Base-by-base conservation (phyloP, 64 coral and sea anemone genomes). In the Porites australiensis region DNA sequence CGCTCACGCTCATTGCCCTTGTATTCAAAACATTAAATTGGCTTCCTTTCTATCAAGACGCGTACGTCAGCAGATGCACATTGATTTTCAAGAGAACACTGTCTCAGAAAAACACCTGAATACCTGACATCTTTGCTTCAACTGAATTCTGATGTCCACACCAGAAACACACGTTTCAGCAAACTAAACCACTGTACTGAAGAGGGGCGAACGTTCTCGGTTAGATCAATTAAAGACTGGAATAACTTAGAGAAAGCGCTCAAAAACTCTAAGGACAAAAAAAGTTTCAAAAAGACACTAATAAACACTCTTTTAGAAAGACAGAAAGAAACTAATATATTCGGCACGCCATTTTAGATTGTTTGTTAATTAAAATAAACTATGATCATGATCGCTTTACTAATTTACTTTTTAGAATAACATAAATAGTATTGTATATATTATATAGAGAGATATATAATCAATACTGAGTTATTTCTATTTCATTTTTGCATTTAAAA, bases 181-280 rank as follows among this genome's bases (percentile, higher is more conserved):
- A 76, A 76, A 14, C 12, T 89, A 50, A 89, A 94, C 13, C 81
- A 70, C 18, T 46, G 44, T 67, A 69, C 82, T 1, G 82, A 93
- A 86, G 82, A 74, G 27, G 72, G 91, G 44, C 72, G 91, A 55
- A 87, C 91, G n/a, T 93, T 87, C 71, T 27, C 27, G 22, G 82
- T 78, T 10, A 59, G 81, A 79, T 64, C 82, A 54, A 93, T 62
- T 5, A 87, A 75, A 70, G 80, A 77, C 51, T 93, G 81, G 91
- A 93, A 93, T 74, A 61, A 82, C 61, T 21, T 93, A 15, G 67
- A 88, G 4, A 88, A 83, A 43, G 8, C n/a, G 10, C 58, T 65
- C n/a, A 83, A 66, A 61, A 61, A 83, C 37, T 19, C 46, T 67
- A 62, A 61, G 82, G 37, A 22, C 21, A 15, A 13, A n/a, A 53